A percentile compares a stretch with the other conserved stretches of the same genome.
Evolutionary conservation across 92 coral and sea anemone species (phyloP).

Genomic region (Phenganax marumi): DNA sequence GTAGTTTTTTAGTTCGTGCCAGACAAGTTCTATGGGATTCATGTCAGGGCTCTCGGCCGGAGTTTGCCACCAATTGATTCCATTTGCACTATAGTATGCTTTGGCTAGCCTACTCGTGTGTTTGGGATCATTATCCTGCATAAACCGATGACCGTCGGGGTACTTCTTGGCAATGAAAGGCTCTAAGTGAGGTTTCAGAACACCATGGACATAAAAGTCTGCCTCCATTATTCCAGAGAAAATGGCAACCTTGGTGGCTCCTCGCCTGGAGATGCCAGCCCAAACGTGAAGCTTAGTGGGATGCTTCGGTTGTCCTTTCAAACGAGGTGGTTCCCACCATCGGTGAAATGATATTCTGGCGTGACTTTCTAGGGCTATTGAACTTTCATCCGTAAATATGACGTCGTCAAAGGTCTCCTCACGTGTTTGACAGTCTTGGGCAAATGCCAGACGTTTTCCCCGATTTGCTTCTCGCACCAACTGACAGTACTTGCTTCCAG

Average conservation of each 20-base stretch:
- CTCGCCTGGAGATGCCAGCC: constrained; percentile 59
- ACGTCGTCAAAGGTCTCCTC: constrained; percentile 57
- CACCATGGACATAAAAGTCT: constrained; percentile 29
- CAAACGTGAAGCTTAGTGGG: constrained; percentile 59
- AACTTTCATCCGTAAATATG: constrained; percentile 64
- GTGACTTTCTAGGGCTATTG: constrained; percentile 55
- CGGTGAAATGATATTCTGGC: constrained; percentile 56
- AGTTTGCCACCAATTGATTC: constrained; percentile 55
- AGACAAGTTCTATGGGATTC: constrained; percentile 51
- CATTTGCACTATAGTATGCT: constrained; percentile 22
- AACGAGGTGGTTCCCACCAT: constrained; percentile 58
- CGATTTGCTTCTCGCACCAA: constrained; percentile 58
- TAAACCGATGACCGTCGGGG: constrained; percentile 51
- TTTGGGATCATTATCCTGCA: constrained; percentile 63
- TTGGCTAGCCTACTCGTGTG: constrained; percentile 45
- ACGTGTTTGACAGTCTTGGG: background rate
- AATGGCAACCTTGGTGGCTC: constrained; percentile 47
- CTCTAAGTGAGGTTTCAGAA: constrained; percentile 23
- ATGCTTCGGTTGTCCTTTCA: constrained; percentile 60
- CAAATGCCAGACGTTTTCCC: constrained; percentile 14
- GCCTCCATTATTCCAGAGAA: constrained; percentile 61
- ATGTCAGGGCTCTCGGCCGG: constrained; percentile 56
- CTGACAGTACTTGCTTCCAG: constrained; percentile 63
- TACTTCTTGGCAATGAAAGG: constrained; percentile 48
- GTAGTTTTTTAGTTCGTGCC: constrained; percentile 53